A percentile compares a stretch with the other conserved stretches of the same genome.
These are phyloP conservation scores for Onthophagus sagittarius DNA, from an alignment of 2,888 invertebrate species.

Conservation along the genomic window DNA sequence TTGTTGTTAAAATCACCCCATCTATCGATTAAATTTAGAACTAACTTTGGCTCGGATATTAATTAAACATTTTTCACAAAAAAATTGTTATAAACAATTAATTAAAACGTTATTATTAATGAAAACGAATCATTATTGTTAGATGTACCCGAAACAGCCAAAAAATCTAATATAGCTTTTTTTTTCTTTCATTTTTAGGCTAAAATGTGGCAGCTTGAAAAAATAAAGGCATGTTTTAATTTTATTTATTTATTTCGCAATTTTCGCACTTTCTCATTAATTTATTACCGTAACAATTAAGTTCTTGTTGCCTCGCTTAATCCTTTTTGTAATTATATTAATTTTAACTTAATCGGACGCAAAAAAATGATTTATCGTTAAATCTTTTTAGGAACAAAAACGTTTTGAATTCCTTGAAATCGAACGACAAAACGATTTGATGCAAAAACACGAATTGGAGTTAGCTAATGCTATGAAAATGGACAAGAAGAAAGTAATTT, in stretches of 20 bases:
- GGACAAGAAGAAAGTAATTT: constrained; percentile 56
- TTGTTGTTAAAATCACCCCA: too few species aligned
- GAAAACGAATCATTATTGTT: background rate
- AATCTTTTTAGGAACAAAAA: constrained; percentile 51
- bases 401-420: constrained; percentile 54
- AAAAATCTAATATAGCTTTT: constrained; percentile 31
- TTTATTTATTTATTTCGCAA: background rate
- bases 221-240: constrained; percentile 56
- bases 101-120: too few species aligned
- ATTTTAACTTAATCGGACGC: too few species aligned
- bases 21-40: too few species aligned
- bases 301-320: too few species aligned
- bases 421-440: constrained; percentile 62
- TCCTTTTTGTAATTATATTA: too few species aligned
- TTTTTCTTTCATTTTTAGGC: constrained; percentile 53
- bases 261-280: background rate
- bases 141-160: background rate
- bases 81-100: background rate
- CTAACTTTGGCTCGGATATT: too few species aligned
- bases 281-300: too few species aligned
- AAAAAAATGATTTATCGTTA: background rate
- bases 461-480: constrained; percentile 60
- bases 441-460: constrained; percentile 62
- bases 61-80: background rate
- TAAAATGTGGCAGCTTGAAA: constrained; percentile 56